A percentile compares a stretch with the other conserved stretches of the same genome.
Conservation (phyloP, 2,888 invertebrate species). For the Platycheirus rosarum region DNA sequence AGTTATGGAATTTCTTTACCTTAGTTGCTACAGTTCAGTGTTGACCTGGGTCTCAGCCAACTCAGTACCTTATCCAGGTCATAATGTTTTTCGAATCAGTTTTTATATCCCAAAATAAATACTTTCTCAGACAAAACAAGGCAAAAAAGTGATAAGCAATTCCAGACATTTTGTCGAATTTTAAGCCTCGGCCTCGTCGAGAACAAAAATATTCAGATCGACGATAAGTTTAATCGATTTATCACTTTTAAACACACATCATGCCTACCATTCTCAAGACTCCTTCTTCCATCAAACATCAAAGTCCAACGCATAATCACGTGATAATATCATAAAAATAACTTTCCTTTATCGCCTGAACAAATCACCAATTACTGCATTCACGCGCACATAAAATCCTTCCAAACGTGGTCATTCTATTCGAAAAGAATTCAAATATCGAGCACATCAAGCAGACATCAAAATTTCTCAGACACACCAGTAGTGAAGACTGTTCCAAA, state of each 20-base stretch:
- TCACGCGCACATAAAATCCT: constrained; percentile 22
- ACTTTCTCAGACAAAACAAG: too few species aligned
- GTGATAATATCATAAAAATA: constrained; percentile 34
- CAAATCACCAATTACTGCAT: constrained; percentile 54
- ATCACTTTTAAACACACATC: not conserved
- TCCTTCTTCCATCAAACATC: constrained; percentile 3
- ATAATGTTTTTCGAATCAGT: too few species aligned
- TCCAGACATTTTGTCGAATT: too few species aligned
- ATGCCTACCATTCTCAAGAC: not conserved
- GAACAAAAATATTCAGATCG: too few species aligned
- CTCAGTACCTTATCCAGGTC: too few species aligned
- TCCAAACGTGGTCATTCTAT: constrained; percentile 1
- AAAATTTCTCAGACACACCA: constrained; percentile 42
- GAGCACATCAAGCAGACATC: constrained; percentile 36
- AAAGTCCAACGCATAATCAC: constrained; percentile 12
- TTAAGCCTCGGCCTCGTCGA: too few species aligned
- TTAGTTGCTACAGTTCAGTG: too few species aligned
- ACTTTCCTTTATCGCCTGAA: constrained; percentile 4
- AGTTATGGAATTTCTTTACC: too few species aligned
- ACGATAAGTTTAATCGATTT: not conserved
- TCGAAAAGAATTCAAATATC: constrained; percentile 67
- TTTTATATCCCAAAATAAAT: too few species aligned
- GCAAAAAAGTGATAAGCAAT: too few species aligned
- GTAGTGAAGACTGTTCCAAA: constrained; percentile 50
- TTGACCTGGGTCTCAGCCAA: too few species aligned